Percentiles rank a stretch among this genome's conserved stretches.
phyloP scores from a whole-genome alignment of 64 coral and sea anemone species.

The Catalaphyllia jardinei region DNA sequence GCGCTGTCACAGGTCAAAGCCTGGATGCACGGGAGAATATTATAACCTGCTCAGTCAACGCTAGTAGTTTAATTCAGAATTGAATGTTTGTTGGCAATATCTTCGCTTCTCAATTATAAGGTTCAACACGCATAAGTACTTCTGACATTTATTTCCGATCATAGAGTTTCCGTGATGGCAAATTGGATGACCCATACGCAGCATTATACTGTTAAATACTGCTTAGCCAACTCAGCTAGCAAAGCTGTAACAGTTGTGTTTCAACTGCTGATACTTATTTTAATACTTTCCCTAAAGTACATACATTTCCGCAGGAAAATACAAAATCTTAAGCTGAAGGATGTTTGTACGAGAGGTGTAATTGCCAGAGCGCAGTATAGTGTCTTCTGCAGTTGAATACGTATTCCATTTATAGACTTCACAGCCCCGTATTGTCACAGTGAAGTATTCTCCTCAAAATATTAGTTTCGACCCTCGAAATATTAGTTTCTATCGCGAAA shows the following conservation, averaged over 20 bases:
- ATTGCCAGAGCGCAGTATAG: neutral
- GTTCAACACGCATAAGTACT: slow-evolving; percentile 54
- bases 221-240: neutral
- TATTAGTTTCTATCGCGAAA: slow-evolving; percentile 23
- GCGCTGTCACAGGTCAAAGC: neutral
- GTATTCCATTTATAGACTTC: slow-evolving; percentile 30
- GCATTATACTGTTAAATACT: neutral
- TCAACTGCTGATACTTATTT: neutral
- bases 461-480: slow-evolving; percentile 39
- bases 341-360: slow-evolving; percentile 32
- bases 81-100: slow-evolving; percentile 59
- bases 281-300: slow-evolving; percentile 23
- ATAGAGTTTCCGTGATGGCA: slow-evolving; percentile 22
- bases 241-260: neutral
- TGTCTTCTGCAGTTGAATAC: neutral
- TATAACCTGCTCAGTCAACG: slow-evolving; percentile 11
- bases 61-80: slow-evolving; percentile 40
- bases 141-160: slow-evolving; percentile 49
- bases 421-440: neutral
- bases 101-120: slow-evolving; percentile 45
- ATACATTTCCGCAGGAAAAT: slow-evolving; percentile 74
- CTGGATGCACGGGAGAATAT: neutral
- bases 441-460: slow-evolving; percentile 20
- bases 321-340: slow-evolving; percentile 48
- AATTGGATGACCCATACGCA: neutral